phyloP scores from a whole-genome alignment of 2,797 vertebrate genomes.

The Hydrolagus colliei region DNA sequence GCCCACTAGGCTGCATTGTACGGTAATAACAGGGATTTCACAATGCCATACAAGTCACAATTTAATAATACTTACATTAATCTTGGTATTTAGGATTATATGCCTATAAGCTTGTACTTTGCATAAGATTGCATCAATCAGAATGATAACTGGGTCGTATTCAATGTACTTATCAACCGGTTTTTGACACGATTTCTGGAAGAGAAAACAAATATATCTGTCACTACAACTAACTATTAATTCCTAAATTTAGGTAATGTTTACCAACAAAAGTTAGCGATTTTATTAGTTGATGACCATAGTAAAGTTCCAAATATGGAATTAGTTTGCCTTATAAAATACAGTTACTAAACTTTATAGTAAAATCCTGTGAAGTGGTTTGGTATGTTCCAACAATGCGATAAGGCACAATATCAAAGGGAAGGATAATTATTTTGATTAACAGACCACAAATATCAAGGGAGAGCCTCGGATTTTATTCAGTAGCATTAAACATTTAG shows the following conservation, averaged over 20 bases:
- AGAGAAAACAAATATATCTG: slow-evolving; percentile 39
- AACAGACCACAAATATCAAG: too few relatives aligned
- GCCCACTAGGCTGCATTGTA: background rate
- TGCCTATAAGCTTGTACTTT: slow-evolving; percentile 92
- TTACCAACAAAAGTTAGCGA: background rate
- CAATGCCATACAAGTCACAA: too few relatives aligned
- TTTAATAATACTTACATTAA: slow-evolving; percentile 72
- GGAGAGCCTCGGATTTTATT: too few relatives aligned
- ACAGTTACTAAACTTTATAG: too few relatives aligned
- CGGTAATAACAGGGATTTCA: background rate
- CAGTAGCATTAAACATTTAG: too few relatives aligned
- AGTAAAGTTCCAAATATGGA: too few relatives aligned
- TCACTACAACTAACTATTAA: background rate
- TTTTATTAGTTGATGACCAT: background rate
- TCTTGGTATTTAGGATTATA: slow-evolving; percentile 86
- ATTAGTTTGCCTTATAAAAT: too few relatives aligned
- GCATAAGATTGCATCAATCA: slow-evolving; percentile 90
- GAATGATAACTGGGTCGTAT: slow-evolving; percentile 91
- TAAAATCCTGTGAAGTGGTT: too few relatives aligned
- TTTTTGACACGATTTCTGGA: slow-evolving; percentile 83
- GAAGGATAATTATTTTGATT: too few relatives aligned
- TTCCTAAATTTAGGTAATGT: background rate
- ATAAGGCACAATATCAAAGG: too few relatives aligned
- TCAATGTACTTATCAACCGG: slow-evolving; percentile 97
- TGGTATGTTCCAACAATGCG: too few relatives aligned